Conservation (phyloP, 2,888 invertebrate genomes). For the Brenthis ino region DNA sequence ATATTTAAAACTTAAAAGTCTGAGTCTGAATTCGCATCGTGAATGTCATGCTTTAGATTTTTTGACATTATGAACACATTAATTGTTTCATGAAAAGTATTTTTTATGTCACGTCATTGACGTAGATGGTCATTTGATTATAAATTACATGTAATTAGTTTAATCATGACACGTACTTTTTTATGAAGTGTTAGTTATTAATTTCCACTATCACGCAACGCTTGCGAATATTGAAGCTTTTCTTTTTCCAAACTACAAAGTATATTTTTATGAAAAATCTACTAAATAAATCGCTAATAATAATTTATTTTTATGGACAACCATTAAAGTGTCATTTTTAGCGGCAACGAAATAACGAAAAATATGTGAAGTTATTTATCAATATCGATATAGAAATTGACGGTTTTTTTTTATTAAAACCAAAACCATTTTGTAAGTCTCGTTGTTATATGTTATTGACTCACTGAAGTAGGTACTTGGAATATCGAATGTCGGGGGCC, state of each 20-base stretch:
- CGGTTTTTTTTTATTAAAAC: background rate
- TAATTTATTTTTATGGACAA: conserved; percentile 7
- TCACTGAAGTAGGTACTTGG: too few relatives aligned
- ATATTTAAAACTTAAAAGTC: too few relatives aligned
- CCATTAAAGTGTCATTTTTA: conserved; percentile 1
- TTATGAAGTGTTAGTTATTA: conserved; percentile 38
- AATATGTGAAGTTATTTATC: background rate
- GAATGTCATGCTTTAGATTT: background rate
- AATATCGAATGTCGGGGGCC: too few relatives aligned
- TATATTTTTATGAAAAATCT: conserved; percentile 1
- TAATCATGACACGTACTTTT: conserved; percentile 28
- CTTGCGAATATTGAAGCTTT: background rate
- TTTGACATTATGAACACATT: background rate
- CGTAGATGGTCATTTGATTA: conserved; percentile 19
- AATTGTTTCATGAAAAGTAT: conserved; percentile 1
- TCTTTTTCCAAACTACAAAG: background rate
- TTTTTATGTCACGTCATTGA: conserved; percentile 12
- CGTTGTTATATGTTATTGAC: too few relatives aligned
- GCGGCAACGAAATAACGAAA: background rate
- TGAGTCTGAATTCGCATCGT: too few relatives aligned
- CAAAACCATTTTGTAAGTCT: background rate
- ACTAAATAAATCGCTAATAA: conserved; percentile 1
- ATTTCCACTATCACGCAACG: conserved; percentile 37
- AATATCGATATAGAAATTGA: background rate
- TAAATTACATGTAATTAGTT: conserved; percentile 26